phyloP scores from a whole-genome alignment of 2,113 vertebrate species.

The Pomatorhinus ruficollis region DNA sequence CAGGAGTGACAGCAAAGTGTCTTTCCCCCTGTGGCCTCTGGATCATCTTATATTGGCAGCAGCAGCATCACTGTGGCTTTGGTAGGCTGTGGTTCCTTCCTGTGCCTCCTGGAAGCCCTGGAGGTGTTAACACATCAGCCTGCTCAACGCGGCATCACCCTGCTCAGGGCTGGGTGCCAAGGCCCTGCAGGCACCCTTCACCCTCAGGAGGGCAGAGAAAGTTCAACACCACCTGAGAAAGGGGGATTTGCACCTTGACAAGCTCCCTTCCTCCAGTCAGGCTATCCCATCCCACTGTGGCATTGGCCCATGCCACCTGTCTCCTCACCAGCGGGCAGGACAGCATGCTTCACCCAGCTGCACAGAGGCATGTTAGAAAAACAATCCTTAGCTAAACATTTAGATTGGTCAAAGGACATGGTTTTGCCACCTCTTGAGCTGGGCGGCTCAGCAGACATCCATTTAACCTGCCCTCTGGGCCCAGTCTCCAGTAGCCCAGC shows the following conservation, averaged over 20 bases:
- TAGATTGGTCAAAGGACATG: neutral
- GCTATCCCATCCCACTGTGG: neutral
- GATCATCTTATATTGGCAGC: neutral
- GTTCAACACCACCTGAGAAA: rapidly evolving
- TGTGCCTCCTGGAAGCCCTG: neutral
- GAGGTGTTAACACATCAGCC: neutral
- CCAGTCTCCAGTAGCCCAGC: too few species aligned
- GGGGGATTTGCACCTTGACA: neutral
- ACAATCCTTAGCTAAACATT: neutral
- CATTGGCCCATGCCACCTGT: rapidly evolving
- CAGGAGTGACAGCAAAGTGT: neutral
- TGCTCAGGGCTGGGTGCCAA: neutral
- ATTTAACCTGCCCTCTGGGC: neutral
- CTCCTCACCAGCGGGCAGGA: rapidly evolving
- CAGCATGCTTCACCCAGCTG: rapidly evolving
- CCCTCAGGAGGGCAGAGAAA: neutral
- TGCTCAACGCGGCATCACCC: rapidly evolving
- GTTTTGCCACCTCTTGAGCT: neutral
- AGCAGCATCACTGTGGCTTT: neutral
- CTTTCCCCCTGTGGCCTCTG: neutral
- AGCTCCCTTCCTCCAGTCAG: rapidly evolving
- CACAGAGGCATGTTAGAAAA: neutral
- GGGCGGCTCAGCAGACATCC: neutral
- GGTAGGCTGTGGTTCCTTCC: neutral
- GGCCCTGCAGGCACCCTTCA: neutral